These are phyloP conservation scores for Remorina albescens DNA, from an alignment of 2,797 vertebrate species.

Conservation along the genomic window DNA sequence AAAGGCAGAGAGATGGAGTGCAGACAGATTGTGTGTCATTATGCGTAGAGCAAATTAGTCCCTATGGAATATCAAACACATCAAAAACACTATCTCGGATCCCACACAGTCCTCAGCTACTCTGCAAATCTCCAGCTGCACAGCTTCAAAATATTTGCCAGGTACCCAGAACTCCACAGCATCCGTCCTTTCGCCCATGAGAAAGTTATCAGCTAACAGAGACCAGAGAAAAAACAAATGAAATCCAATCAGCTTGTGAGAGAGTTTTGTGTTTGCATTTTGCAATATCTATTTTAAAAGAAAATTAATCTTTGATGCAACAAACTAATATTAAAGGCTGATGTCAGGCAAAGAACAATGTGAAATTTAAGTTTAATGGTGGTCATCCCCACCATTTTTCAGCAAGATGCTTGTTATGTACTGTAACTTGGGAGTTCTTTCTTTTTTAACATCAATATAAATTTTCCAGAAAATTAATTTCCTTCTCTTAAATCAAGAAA, in stretches of 20 bases:
- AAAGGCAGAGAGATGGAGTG: slow-evolving; percentile 20
- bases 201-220: not conserved
- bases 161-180: not conserved
- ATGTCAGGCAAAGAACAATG: not conserved
- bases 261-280: not conserved
- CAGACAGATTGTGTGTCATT: slow-evolving; percentile 46
- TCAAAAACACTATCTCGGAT: slow-evolving; percentile 52
- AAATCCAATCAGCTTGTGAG: not conserved
- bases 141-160: slow-evolving; percentile 12
- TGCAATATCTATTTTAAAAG: not conserved
- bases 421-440: not conserved
- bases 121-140: slow-evolving; percentile 23
- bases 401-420: not conserved
- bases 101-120: slow-evolving; percentile 29
- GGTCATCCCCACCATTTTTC: not conserved
- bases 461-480: not conserved
- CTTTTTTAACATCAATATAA: not conserved
- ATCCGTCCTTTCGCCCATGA: not conserved
- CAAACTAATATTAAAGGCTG: not conserved
- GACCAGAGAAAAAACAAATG: not conserved
- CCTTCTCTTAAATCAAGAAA: slow-evolving; percentile 6
- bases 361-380: slow-evolving; percentile 1
- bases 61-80: slow-evolving; percentile 33
- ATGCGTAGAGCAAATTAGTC: slow-evolving; percentile 55
- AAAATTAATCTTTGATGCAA: not conserved